Percentiles rank a stretch among this genome's conserved stretches.
Evolutionary conservation across 2,888 invertebrate genomes (phyloP).

Genomic region (Drosophila eohydei): DNA sequence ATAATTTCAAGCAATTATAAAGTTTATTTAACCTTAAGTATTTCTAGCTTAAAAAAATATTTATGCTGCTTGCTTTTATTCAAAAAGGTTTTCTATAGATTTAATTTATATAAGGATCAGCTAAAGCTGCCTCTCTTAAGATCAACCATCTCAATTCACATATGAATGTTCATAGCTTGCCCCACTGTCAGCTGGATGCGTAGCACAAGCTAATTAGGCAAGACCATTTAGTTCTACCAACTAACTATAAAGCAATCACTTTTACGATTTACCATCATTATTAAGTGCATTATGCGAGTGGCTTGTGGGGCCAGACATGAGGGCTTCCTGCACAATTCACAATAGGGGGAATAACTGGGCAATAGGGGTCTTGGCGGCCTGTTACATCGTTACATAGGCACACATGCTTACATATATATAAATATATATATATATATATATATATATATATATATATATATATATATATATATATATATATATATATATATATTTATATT

Average conservation of each 20-base stretch:
- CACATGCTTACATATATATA: not conserved
- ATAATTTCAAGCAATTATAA: not conserved
- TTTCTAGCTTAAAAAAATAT: not conserved
- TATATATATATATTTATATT: not conserved
- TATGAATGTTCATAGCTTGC: not conserved
- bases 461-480: not conserved
- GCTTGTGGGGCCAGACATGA: slow-evolving; percentile 1
- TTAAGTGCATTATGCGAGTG: not conserved
- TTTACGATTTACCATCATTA: slow-evolving; percentile 21
- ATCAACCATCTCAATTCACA: too few relatives aligned
- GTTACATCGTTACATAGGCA: not conserved
- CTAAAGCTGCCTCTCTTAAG: not conserved
- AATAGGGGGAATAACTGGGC: not conserved
- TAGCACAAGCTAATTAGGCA: slow-evolving; percentile 8
- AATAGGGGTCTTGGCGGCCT: slow-evolving; percentile 10
- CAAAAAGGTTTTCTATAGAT: too few relatives aligned
- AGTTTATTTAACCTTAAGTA: not conserved
- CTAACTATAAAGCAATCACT: slow-evolving; percentile 17
- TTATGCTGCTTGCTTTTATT: too few relatives aligned
- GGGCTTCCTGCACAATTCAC: not conserved
- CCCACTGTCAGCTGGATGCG: slow-evolving; percentile 6
- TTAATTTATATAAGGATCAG: too few relatives aligned
- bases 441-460: not conserved
- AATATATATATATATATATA: not conserved
- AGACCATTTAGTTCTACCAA: slow-evolving; percentile 6